These are phyloP conservation scores for Arremon aurantiirostris DNA, from an alignment of 2,797 vertebrate species.

Conservation along the genomic window DNA sequence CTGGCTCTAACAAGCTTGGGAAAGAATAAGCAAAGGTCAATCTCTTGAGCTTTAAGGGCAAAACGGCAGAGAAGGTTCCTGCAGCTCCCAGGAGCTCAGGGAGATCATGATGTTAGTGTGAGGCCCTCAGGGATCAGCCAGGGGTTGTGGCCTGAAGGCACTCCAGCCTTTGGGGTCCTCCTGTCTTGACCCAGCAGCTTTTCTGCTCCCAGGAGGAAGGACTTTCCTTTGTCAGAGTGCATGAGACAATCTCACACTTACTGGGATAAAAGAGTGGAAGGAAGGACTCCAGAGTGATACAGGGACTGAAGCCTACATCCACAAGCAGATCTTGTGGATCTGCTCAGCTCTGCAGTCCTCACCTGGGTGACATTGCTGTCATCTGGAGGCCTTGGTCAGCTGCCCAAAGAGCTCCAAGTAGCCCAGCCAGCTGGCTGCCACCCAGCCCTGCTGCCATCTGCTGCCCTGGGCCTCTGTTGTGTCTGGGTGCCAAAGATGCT, in stretches of 20 bases:
- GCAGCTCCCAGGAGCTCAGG: background rate
- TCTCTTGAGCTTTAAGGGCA: conserved; percentile 2
- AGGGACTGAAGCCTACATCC: background rate
- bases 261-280: background rate
- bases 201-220: background rate
- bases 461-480: background rate
- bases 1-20: background rate
- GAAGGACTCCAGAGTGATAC: background rate
- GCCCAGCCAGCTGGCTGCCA: conserved; percentile 40
- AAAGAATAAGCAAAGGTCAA: background rate
- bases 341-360: background rate
- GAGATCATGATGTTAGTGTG: background rate
- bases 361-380: background rate
- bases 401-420: background rate
- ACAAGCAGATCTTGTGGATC: background rate
- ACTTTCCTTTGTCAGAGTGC: background rate
- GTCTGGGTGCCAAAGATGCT: background rate
- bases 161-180: background rate
- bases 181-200: background rate
- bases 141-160: background rate
- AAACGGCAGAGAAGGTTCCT: background rate
- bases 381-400: conserved; percentile 31
- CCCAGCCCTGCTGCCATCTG: conserved; percentile 54
- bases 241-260: background rate
- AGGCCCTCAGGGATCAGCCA: background rate